Evolutionary conservation across 2,797 vertebrate species (phyloP), one percentile per base, ranked within the genome.

Genomic region (Ara ararauna): DNA sequence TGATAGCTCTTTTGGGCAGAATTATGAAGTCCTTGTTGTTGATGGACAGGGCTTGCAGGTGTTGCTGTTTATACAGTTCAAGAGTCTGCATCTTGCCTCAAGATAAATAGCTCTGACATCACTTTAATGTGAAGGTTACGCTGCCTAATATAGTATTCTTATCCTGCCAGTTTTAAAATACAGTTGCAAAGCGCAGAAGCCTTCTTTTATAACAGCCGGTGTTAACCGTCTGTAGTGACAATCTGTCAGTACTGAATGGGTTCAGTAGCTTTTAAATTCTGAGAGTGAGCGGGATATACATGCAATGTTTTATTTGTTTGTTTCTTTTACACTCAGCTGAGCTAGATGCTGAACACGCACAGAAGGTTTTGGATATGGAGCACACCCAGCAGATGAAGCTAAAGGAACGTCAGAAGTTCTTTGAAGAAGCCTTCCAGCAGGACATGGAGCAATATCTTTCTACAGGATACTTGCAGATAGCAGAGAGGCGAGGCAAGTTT

Each of bases 361-460:
- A 99, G 98, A 99, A 98, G 93, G 98, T 98, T 48, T 97, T 98
- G 12, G 99, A 99, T 29, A 97, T 98, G 58, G 99, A 99, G 70
- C 98, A 98, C 44, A 98, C 98, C n/a, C 99, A 99, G 97, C 99
- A 99, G 76, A 97, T 98, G 96, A 99, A 99, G 97, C 98, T 99
- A 87, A 99, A 99, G 96, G 99, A 99, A 66, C 98, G 99, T 74
- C 99, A 99, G 98, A 99, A 99, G 98, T 99, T 99, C 96, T 99
- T 99, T 51, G 99, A 99, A 97, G 99, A 99, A 94, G 99, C 99
- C 67, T 99, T 99, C 95, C 99, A 99, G 97, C 99, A 99, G 95
- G 99, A 99, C 96, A 99, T 99, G 99, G 99, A 99, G 92, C 99
- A 99, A 66, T 99, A 99, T 96, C 98, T 99, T 67, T 99, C 99